Evolutionary conservation across 2,797 vertebrate species (phyloP).

Genomic region (Hozukius guyotensis): DNA sequence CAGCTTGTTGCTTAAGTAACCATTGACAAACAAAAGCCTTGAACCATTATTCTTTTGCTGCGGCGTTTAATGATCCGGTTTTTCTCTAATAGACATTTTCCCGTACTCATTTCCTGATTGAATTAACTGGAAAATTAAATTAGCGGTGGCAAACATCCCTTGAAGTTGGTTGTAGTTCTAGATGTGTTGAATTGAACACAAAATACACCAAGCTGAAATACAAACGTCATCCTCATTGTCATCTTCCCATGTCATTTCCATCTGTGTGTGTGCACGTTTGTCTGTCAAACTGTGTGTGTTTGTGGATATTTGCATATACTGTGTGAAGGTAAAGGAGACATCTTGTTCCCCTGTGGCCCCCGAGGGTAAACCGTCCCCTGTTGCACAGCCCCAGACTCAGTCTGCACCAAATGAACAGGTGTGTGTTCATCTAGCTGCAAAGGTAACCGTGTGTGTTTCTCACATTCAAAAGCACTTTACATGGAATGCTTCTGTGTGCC

Average conservation of each 20-base stretch:
- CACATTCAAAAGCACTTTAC: not conserved
- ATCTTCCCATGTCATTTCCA: slow-evolving; percentile 34
- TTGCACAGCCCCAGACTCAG: slow-evolving; percentile 33
- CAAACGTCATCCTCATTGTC: slow-evolving; percentile 12
- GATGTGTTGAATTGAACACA: slow-evolving; percentile 21
- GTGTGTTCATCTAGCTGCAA: slow-evolving; percentile 49
- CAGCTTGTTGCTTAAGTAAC: slow-evolving; percentile 40
- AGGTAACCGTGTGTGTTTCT: slow-evolving; percentile 29
- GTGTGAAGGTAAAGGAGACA: slow-evolving; percentile 72
- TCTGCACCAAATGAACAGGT: slow-evolving; percentile 65
- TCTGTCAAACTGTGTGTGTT: slow-evolving; percentile 31
- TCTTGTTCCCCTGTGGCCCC: slow-evolving; percentile 48
- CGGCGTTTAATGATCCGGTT: slow-evolving; percentile 45
- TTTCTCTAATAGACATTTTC: slow-evolving; percentile 39
- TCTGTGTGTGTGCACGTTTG: slow-evolving; percentile 33
- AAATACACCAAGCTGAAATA: not conserved
- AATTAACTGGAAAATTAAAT: slow-evolving; percentile 56
- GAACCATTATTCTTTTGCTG: slow-evolving; percentile 32
- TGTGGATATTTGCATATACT: slow-evolving; percentile 44
- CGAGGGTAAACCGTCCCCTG: slow-evolving; percentile 57
- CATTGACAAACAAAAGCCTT: slow-evolving; percentile 30
- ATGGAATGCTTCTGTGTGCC: not conserved
- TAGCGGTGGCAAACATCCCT: not conserved
- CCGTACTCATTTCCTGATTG: slow-evolving; percentile 49
- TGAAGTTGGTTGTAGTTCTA: not conserved